Conservation (phyloP, 2,113 vertebrate species). For the Gasterosteus aculeatus region DNA sequence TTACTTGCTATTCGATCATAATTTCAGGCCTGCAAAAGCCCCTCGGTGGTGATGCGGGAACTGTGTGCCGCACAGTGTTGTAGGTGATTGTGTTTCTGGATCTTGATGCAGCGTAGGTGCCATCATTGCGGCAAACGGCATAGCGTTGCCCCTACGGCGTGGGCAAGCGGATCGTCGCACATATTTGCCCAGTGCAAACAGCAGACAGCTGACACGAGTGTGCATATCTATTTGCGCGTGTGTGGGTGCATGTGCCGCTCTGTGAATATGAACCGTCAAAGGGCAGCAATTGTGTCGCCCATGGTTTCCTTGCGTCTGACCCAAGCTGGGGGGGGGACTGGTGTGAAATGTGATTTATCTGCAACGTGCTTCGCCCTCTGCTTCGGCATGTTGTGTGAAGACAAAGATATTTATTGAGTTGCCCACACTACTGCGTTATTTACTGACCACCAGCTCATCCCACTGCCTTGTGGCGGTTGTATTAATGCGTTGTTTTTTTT, state of each 20-base stretch:
- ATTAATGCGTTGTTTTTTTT: slow-evolving; percentile 30
- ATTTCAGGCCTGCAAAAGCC: not conserved
- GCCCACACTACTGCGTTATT: slow-evolving; percentile 67
- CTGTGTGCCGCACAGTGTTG: not conserved
- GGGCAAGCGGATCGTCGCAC: slow-evolving; percentile 65
- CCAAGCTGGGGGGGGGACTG: slow-evolving; percentile 53
- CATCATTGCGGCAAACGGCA: slow-evolving; percentile 68
- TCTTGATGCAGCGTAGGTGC: slow-evolving; percentile 46
- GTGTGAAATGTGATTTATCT: slow-evolving; percentile 81
- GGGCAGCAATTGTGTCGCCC: slow-evolving; percentile 68
- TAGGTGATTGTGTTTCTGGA: slow-evolving; percentile 5
- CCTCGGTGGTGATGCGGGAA: not conserved
- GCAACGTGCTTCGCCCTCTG: slow-evolving; percentile 44
- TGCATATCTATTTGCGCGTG: slow-evolving; percentile 59
- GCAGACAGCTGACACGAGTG: slow-evolving; percentile 49
- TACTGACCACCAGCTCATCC: slow-evolving; percentile 52
- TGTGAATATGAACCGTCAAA: slow-evolving; percentile 59
- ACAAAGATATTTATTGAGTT: slow-evolving; percentile 78
- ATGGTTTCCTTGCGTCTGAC: slow-evolving; percentile 57
- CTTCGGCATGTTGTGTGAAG: slow-evolving; percentile 46
- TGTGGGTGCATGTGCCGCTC: slow-evolving; percentile 33
- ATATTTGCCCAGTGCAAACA: slow-evolving; percentile 71
- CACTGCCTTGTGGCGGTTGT: slow-evolving; percentile 43
- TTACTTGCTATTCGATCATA: not conserved
- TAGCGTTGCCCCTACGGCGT: slow-evolving; percentile 37